Evolutionary conservation across 1,140 invertebrate species (phyloP), one percentile per base, ranked within the genome.

Genomic region (Microplitis mediator): DNA sequence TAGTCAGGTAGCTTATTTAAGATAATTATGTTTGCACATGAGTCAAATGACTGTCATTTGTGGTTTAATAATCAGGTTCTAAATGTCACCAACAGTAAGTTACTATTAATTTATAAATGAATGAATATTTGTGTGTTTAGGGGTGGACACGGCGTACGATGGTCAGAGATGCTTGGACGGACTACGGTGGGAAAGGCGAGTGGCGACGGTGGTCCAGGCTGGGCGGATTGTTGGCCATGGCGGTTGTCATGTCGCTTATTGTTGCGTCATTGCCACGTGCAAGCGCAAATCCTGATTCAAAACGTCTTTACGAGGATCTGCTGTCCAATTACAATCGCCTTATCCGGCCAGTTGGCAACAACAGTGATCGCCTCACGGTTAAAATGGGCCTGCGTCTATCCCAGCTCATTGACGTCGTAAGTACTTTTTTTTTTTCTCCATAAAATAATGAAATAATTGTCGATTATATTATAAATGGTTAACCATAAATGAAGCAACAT

Each of bases 361-460:
- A 97, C 88, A 95, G 95, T 69, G 97, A 99, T 88, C 92, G 94
- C 79, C 92, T 99, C 80, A 97, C 95, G 73, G 97, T 99, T 83
- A 97, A 97, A 89, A 94, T 99, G 92, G 97, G 97, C 76, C 92
- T 99, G 68, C 92, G 94, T 82, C 90, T 99, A 69, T 98, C 97
- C 78, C 97, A 99, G 89, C 93, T 99, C 81, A 98, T 99, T 83
- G 97, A 99, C 88, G 95, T 99, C 88, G 97, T 99, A 89, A 97
- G 95, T 94, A 80, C 56, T 35, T 51, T 52, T 61, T 60, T 4
- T 56, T 35, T 63, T 34, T 51, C 13, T 23, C 23, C 23, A 23
- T 23, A 23, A 0, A 2, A 23, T 23, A 23, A 23, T 23, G 23
- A 23, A 23, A 23, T 23, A 1, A 23, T 23, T 2, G 0, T 23